These are phyloP conservation scores for Stenopsyche tienmushanensis DNA, from an alignment of 1,140 invertebrate species.

Conservation along the genomic window DNA sequence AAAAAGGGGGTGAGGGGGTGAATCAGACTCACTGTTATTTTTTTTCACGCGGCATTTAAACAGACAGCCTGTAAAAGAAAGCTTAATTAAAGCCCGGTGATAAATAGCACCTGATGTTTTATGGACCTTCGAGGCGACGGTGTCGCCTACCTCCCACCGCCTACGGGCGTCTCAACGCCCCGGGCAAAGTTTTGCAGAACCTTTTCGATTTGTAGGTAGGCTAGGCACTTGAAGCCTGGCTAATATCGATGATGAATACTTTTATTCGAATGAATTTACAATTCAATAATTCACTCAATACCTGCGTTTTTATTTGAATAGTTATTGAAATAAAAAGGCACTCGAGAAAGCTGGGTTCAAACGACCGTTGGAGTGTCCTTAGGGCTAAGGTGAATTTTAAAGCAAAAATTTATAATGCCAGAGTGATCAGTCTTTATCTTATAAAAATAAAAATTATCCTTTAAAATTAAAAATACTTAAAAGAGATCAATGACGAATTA, in stretches of 20 bases:
- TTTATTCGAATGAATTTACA: neutral
- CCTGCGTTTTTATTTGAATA: neutral
- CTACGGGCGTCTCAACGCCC: neutral
- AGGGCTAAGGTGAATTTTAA: too few species aligned
- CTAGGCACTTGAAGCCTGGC: neutral
- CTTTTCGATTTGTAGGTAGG: too few species aligned
- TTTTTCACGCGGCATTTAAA: slow-evolving; percentile 37
- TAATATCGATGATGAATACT: neutral
- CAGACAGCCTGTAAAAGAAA: slow-evolving; percentile 38
- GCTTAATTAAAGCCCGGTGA: slow-evolving; percentile 42
- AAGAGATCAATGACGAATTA: too few species aligned
- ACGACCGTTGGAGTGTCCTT: too few species aligned
- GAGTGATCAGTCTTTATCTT: too few species aligned
- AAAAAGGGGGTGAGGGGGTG: neutral
- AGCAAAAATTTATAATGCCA: too few species aligned
- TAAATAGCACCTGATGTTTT: slow-evolving; percentile 42
- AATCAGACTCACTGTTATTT: slow-evolving; percentile 12
- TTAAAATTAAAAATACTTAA: too few species aligned
- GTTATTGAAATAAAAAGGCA: neutral
- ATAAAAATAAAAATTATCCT: too few species aligned
- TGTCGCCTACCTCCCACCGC: neutral
- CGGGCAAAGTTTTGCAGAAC: too few species aligned
- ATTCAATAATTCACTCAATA: neutral
- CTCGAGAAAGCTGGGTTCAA: too few species aligned
- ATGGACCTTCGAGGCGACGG: slow-evolving; percentile 19